phyloP scores from a whole-genome alignment of 2,113 vertebrate species.

The Gopherus flavomarginatus region DNA sequence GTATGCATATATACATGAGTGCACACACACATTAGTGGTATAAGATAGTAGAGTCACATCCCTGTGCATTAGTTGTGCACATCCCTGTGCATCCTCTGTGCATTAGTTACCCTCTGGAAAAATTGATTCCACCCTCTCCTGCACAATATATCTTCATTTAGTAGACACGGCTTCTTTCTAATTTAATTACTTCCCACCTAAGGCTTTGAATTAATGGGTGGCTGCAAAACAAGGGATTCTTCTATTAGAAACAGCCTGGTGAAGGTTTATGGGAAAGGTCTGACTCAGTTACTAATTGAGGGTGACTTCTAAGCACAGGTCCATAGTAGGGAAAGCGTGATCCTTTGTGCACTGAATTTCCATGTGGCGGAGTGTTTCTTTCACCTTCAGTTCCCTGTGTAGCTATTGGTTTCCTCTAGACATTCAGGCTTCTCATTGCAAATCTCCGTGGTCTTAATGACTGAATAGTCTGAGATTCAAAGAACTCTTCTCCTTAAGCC shows the following conservation, averaged over 20 bases:
- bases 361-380: constrained; percentile 52
- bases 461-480: constrained; percentile 62
- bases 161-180: constrained; percentile 37
- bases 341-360: constrained; percentile 48
- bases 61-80: background rate
- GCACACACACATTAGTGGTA: background rate
- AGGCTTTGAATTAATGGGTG: constrained; percentile 62
- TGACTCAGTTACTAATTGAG: constrained; percentile 34
- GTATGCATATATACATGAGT: background rate
- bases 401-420: constrained; percentile 66
- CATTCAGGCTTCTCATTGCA: constrained; percentile 63
- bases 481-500: constrained; percentile 18
- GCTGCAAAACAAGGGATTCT: constrained; percentile 69
- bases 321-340: constrained; percentile 38
- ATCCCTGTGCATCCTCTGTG: background rate
- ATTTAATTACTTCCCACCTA: constrained; percentile 58
- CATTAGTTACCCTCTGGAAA: background rate
- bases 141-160: background rate
- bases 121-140: constrained; percentile 12
- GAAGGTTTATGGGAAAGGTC: constrained; percentile 54
- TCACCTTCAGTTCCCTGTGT: constrained; percentile 67
- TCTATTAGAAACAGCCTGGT: constrained; percentile 57
- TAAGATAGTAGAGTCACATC: background rate
- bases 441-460: constrained; percentile 54
- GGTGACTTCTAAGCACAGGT: constrained; percentile 51